Evolutionary conservation across 1,140 invertebrate species (phyloP).

Genomic region (Neelides sp.): DNA sequence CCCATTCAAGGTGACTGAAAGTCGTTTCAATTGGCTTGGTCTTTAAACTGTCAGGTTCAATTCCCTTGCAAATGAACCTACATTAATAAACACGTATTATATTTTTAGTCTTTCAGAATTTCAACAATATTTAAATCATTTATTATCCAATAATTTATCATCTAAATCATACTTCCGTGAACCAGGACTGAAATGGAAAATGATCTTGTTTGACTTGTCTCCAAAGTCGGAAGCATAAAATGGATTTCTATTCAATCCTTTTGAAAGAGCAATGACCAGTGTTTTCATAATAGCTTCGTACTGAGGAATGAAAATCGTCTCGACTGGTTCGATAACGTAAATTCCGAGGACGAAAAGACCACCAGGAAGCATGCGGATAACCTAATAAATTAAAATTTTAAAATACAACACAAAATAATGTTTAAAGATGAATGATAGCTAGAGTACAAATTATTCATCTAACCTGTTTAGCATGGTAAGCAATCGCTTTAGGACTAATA

Average conservation of each 20-base stretch:
- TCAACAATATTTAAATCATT: neutral
- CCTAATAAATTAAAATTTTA: slow-evolving; percentile 36
- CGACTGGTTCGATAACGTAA: slow-evolving; percentile 46
- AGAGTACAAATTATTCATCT: neutral
- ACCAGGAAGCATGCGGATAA: slow-evolving; percentile 67
- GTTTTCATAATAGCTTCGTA: slow-evolving; percentile 41
- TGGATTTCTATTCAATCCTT: slow-evolving; percentile 41
- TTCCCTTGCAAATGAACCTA: slow-evolving; percentile 32
- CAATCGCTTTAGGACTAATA: slow-evolving; percentile 30
- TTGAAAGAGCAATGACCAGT: slow-evolving; percentile 44
- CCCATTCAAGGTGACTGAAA: slow-evolving; percentile 12
- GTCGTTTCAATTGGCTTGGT: slow-evolving; percentile 45
- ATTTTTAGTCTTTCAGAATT: slow-evolving; percentile 4
- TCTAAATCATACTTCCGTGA: slow-evolving; percentile 38
- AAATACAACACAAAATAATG: slow-evolving; percentile 7
- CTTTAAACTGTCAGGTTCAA: slow-evolving; percentile 35
- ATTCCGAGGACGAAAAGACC: slow-evolving; percentile 60
- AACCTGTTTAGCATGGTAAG: slow-evolving; percentile 37
- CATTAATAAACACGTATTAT: slow-evolving; percentile 11
- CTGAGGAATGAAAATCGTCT: slow-evolving; percentile 44
- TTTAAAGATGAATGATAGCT: neutral
- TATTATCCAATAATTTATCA: neutral
- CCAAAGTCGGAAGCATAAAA: slow-evolving; percentile 36
- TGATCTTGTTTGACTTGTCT: slow-evolving; percentile 38
- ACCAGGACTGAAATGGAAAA: slow-evolving; percentile 41